Percentiles rank a stretch among this genome's conserved stretches.
phyloP scores from a whole-genome alignment of 1,140 invertebrate genomes.

The Steinernema khuongi region DNA sequence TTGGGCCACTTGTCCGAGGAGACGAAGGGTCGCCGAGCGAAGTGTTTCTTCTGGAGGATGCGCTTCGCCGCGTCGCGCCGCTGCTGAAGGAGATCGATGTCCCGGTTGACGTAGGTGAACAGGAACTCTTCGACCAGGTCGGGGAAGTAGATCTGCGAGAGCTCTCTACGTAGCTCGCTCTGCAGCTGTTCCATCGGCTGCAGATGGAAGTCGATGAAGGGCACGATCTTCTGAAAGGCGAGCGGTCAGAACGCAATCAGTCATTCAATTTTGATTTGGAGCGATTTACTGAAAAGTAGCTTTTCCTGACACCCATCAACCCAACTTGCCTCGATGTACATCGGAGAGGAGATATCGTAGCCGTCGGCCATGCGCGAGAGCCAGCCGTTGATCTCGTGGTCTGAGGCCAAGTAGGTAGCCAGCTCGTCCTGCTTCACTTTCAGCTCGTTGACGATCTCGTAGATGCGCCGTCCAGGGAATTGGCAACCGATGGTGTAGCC shows the following conservation, averaged over 20 bases:
- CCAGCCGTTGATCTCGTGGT: constrained; percentile 55
- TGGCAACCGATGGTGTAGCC: constrained; percentile 28
- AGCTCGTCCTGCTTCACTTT: constrained; percentile 20
- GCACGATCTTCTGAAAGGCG: constrained; percentile 45
- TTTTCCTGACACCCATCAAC: neutral
- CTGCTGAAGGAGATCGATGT: constrained; percentile 1
- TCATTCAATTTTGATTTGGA: neutral
- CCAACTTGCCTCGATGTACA: constrained; percentile 48
- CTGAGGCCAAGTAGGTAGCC: constrained; percentile 37
- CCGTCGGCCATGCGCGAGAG: constrained; percentile 38
- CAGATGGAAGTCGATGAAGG: constrained; percentile 42
- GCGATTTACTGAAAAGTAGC: constrained; percentile 22
- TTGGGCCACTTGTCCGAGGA: constrained; percentile 2
- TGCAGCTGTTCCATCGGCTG: constrained; percentile 40
- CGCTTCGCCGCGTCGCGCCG: neutral
- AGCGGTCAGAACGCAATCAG: neutral
- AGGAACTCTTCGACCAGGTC: constrained; percentile 19
- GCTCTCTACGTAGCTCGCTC: constrained; percentile 39
- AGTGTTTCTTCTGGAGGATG: neutral
- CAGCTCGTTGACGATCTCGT: constrained; percentile 48
- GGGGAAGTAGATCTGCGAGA: constrained; percentile 37
- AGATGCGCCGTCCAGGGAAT: constrained; percentile 35
- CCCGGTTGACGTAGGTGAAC: neutral
- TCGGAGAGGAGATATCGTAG: constrained; percentile 47
- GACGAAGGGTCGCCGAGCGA: neutral